Base-by-base conservation (phyloP, 2,888 invertebrate species). In the Apeira syringaria region DNA sequence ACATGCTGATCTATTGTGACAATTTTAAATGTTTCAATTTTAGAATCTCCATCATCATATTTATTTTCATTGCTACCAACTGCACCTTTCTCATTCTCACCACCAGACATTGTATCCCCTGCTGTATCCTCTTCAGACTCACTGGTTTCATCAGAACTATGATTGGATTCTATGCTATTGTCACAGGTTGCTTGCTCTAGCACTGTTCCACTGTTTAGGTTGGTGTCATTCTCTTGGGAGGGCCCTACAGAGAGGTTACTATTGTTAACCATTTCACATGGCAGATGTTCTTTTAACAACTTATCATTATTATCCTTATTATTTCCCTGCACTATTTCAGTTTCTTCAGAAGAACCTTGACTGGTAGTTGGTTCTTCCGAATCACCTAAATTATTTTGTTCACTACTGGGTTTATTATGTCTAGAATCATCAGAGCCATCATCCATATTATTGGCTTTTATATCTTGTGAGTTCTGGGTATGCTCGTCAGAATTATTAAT, bases 1-100 rank as follows among this genome's bases (percentile, higher is more conserved):
- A 46, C 38, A 27, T 20, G 11, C 35, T 17, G 24, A 10, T 32
- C 10, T 7, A 38, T 38, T 6, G 35, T 18, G 0, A 35, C 20
- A 13, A 32, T 41, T 25, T 38, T 13, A 10, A 43, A 43, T 0
- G 33, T 35, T 7, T 30, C 34, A 1, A 7, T 20, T 31, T 31
- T 27, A n/a, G 11, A 6, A n/a, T 15, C 7, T 3, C 8, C 25
- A 25, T 26, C 11, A 13, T 31, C 6, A 9, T 17, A 18, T n/a
- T 25, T 25, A 1, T 33, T 12, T 9, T 6, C n/a, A 11, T 27
- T 8, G 17, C 3, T 11, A n/a, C 18, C 3, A 15, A 5, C 9
- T 9, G 9, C 5, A 9, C 20, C 20, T 12, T 22, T 37, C 13
- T 38, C 30, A 5, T 25, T 17, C 7, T 34, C 29, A 0, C 9